Percentiles rank a stretch among this genome's conserved stretches.
Conservation (phyloP, 2,888 invertebrate species). For the Mantis religiosa region DNA sequence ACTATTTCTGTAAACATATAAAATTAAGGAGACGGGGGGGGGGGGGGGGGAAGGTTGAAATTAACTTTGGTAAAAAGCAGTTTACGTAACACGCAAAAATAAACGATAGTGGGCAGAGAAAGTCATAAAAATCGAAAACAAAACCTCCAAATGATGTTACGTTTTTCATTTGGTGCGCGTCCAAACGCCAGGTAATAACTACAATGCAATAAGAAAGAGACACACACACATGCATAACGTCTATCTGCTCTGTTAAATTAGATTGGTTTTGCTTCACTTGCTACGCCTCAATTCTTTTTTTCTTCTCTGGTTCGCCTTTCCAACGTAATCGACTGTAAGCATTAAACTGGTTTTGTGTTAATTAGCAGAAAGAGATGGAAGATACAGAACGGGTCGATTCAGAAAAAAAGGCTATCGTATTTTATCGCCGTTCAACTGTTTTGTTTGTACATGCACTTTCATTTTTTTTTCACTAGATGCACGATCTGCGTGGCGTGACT, state of each 20-base stretch:
- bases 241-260: neutral
- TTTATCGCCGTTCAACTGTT: neutral
- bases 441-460: neutral
- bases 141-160: too few relatives aligned
- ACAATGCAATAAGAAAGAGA: too few relatives aligned
- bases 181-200: too few relatives aligned
- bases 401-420: neutral
- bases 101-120: too few relatives aligned
- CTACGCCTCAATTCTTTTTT: neutral
- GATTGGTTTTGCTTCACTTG: neutral
- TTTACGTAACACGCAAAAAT: too few relatives aligned
- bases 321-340: neutral
- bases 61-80: too few relatives aligned
- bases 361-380: neutral
- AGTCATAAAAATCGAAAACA: too few relatives aligned
- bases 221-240: neutral
- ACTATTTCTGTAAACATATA: too few relatives aligned
- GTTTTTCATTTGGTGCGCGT: too few relatives aligned
- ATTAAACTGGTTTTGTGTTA: slow-evolving; percentile 12
- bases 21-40: too few relatives aligned
- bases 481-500: neutral
- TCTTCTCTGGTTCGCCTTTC: neutral
- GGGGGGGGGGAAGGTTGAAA: too few relatives aligned
- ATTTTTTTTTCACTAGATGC: neutral
- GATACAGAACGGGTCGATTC: neutral